These are phyloP conservation scores for Menidia menidia DNA, from an alignment of 2,797 vertebrate species.

Conservation along the genomic window DNA sequence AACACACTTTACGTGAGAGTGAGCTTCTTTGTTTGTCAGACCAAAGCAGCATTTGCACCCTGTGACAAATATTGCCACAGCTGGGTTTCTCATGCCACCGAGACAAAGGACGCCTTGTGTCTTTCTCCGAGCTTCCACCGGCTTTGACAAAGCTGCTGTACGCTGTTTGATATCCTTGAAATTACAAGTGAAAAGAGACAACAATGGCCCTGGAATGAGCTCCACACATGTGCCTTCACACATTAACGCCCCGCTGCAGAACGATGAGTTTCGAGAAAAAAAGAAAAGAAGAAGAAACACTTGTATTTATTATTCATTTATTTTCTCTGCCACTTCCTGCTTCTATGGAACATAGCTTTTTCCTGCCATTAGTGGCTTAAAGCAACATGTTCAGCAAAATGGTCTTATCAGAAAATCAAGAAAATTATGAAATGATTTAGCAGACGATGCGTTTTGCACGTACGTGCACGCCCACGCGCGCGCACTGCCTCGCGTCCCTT, in stretches of 20 bases:
- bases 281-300: neutral
- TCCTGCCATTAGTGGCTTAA: neutral
- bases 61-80: neutral
- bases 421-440: neutral
- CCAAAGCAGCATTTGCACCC: neutral
- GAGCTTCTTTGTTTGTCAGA: neutral
- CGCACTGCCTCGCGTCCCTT: neutral
- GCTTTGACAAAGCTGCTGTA: constrained; percentile 4
- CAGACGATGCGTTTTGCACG: neutral
- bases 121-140: neutral
- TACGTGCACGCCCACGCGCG: neutral
- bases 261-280: neutral
- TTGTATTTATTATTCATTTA: neutral
- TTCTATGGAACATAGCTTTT: neutral
- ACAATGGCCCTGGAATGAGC: neutral
- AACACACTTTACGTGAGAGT: neutral
- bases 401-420: neutral
- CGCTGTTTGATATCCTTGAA: neutral
- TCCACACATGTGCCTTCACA: neutral
- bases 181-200: neutral
- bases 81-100: neutral
- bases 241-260: neutral
- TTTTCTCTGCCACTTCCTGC: neutral
- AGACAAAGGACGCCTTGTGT: neutral
- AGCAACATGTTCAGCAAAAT: neutral